phyloP scores from a whole-genome alignment of 2,888 invertebrate species.

The Fabriciana adippe region DNA sequence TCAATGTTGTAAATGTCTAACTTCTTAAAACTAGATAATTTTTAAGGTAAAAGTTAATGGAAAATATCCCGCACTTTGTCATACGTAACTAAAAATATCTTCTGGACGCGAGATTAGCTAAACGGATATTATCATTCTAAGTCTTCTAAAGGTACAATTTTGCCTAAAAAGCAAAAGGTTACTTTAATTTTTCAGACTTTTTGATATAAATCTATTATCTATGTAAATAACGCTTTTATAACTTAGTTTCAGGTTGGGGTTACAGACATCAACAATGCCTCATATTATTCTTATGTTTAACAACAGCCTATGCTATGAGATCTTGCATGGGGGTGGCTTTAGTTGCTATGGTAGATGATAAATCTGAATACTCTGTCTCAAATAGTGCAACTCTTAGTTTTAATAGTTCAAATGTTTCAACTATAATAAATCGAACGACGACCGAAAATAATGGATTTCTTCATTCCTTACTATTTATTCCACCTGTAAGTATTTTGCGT shows the following conservation, averaged over 20 bases:
- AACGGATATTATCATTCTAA: too few relatives aligned
- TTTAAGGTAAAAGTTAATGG: too few relatives aligned
- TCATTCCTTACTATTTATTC: constrained; percentile 52
- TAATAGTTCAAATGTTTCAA: constrained; percentile 7
- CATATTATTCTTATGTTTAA: constrained; percentile 80
- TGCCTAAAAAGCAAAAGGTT: too few relatives aligned
- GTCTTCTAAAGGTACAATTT: too few relatives aligned
- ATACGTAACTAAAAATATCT: too few relatives aligned
- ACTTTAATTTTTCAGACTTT: too few relatives aligned
- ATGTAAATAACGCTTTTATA: neutral
- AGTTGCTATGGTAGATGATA: constrained; percentile 81
- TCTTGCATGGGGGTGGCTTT: constrained; percentile 85
- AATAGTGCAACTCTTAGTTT: constrained; percentile 8
- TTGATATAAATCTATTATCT: neutral
- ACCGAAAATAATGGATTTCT: constrained; percentile 43
- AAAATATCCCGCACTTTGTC: too few relatives aligned
- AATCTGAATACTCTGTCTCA: constrained; percentile 19
- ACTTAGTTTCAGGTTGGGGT: constrained; percentile 58
- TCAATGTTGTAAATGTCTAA: too few relatives aligned
- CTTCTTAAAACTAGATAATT: too few relatives aligned
- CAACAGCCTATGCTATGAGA: constrained; percentile 84
- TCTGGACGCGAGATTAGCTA: too few relatives aligned
- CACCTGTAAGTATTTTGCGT: constrained; percentile 54
- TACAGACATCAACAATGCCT: constrained; percentile 83
- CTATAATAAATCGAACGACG: neutral